Percentiles rank a stretch among this genome's conserved stretches.
Evolutionary conservation across 2,113 vertebrate genomes (phyloP).

Genomic region (Psettodes erumei): DNA sequence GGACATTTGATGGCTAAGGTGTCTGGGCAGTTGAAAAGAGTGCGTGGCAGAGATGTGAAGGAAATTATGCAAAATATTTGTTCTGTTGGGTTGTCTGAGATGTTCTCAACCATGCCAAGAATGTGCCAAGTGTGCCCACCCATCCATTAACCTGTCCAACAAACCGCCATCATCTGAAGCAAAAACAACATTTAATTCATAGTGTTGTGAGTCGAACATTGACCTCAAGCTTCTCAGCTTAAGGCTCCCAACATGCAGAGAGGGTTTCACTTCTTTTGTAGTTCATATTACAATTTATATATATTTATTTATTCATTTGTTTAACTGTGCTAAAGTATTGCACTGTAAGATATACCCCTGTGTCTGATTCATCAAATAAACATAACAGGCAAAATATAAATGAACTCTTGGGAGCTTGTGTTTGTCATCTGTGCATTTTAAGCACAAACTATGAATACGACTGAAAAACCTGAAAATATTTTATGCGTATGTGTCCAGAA

Average conservation of each 20-base stretch:
- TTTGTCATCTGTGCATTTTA: neutral
- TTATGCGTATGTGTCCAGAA: neutral
- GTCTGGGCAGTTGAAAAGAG: slow-evolving; percentile 77
- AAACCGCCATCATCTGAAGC: slow-evolving; percentile 79
- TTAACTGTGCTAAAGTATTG: neutral
- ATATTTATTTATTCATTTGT: neutral
- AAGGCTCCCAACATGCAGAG: neutral
- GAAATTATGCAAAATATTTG: slow-evolving; percentile 87
- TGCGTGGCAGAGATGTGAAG: slow-evolving; percentile 68
- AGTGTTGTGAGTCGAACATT: neutral
- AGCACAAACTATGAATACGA: neutral
- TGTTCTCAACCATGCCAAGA: slow-evolving; percentile 88
- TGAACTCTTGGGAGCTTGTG: neutral
- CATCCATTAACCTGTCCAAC: slow-evolving; percentile 78
- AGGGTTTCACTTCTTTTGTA: neutral
- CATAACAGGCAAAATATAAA: neutral
- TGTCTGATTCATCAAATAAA: neutral
- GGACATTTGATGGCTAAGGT: slow-evolving; percentile 80
- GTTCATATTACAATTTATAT: neutral
- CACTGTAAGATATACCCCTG: neutral
- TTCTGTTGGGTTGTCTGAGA: slow-evolving; percentile 84
- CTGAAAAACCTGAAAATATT: neutral
- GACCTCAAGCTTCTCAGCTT: neutral
- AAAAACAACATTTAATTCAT: slow-evolving; percentile 51
- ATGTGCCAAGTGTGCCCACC: slow-evolving; percentile 82